Percentiles rank a stretch among this genome's conserved stretches.
These are phyloP conservation scores for Caloenas nicobarica DNA, from an alignment of 2,113 vertebrate genomes.

Conservation along the genomic window DNA sequence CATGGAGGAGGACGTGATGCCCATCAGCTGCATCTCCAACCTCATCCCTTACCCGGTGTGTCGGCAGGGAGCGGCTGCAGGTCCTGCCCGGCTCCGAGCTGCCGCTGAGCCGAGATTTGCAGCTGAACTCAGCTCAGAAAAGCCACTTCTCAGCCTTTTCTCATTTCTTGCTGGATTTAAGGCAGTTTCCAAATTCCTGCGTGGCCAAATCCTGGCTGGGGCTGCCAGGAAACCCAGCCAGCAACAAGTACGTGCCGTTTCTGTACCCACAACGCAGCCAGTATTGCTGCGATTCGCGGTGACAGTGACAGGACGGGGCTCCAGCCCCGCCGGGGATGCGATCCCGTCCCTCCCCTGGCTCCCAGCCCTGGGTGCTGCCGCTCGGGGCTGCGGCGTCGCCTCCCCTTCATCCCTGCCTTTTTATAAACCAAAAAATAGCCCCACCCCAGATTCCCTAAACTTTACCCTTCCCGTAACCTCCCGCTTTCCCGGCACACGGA, in stretches of 20 bases:
- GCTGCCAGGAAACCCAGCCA: slow-evolving; percentile 56
- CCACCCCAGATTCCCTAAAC: background rate
- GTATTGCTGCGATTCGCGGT: background rate
- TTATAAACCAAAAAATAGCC: background rate
- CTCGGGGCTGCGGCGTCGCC: rapidly evolving
- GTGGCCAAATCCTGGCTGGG: slow-evolving; percentile 15
- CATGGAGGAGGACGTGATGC: rapidly evolving
- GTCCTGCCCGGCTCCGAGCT: background rate
- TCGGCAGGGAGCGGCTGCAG: background rate
- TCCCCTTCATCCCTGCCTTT: background rate
- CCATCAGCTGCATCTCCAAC: rapidly evolving
- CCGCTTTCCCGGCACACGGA: background rate
- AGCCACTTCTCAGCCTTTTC: slow-evolving; percentile 16
- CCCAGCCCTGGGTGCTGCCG: background rate
- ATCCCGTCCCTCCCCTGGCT: background rate
- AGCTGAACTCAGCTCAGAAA: background rate
- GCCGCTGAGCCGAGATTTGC: background rate
- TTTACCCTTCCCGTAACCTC: background rate
- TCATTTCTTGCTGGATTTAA: slow-evolving; percentile 25
- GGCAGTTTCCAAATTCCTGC: slow-evolving; percentile 57
- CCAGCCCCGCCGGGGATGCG: background rate
- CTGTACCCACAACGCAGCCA: slow-evolving; percentile 18
- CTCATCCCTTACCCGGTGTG: rapidly evolving
- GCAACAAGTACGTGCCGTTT: slow-evolving; percentile 52
- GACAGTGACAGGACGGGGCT: background rate